Percentiles rank a stretch among this genome's conserved stretches.
Conservation (phyloP, 2,797 vertebrate genomes). For the Moxostoma hubbsi region DNA sequence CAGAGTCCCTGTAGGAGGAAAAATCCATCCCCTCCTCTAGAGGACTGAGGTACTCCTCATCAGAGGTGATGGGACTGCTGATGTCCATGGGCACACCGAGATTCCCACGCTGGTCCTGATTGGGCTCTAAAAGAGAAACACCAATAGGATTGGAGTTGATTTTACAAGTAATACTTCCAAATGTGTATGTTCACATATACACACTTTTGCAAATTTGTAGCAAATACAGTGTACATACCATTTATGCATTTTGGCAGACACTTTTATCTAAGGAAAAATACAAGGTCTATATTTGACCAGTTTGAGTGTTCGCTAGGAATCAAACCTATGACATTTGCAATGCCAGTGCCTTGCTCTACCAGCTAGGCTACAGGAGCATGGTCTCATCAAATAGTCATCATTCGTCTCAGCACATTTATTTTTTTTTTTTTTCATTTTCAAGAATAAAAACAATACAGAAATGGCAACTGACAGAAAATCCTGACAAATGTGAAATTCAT, state of each 20-base stretch:
- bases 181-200: not conserved
- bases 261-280: too few species aligned
- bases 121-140: conserved; percentile 68
- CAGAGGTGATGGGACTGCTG: conserved; percentile 93
- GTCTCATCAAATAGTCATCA: not conserved
- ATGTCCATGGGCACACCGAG: conserved; percentile 79
- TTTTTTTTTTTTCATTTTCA: not conserved
- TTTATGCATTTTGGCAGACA: too few species aligned
- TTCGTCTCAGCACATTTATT: not conserved
- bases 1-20: conserved; percentile 70
- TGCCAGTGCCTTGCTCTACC: too few species aligned
- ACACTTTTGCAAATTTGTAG: not conserved
- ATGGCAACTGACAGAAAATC: too few species aligned
- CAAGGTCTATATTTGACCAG: too few species aligned
- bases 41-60: conserved; percentile 97
- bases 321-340: too few species aligned
- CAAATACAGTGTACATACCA: not conserved
- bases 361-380: too few species aligned
- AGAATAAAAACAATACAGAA: not conserved
- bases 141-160: not conserved
- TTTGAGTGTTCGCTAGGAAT: too few species aligned
- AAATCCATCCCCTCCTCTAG: conserved; percentile 91
- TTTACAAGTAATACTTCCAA: not conserved
- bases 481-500: conserved; percentile 27
- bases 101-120: conserved; percentile 75